Conservation (phyloP, 1,140 invertebrate species). For the Megathymus violae region DNA sequence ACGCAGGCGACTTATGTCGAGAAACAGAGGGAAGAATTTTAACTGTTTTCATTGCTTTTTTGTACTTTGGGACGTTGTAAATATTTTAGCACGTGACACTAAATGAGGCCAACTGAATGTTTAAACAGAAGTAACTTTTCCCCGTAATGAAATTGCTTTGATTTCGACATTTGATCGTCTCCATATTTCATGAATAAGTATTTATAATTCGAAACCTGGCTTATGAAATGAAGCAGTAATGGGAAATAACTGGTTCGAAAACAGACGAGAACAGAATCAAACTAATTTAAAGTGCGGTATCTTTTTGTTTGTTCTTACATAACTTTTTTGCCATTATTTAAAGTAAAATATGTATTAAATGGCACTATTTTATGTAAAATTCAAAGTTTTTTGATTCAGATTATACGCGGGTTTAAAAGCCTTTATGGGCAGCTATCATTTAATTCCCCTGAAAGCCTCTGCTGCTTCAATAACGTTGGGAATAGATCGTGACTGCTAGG, state of each 20-base stretch:
- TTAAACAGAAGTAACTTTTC: constrained; percentile 4
- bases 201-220: no score
- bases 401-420: constrained; percentile 14
- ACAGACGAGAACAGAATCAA: no score
- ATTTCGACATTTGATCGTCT: neutral
- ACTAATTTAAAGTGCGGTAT: no score
- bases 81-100: constrained; percentile 15
- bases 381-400: constrained; percentile 5
- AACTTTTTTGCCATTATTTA: no score
- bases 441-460: constrained; percentile 28
- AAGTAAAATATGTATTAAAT: no score
- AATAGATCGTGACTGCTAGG: constrained; percentile 1
- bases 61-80: constrained; percentile 8
- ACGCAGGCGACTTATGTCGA: constrained; percentile 35
- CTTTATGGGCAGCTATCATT: constrained; percentile 21
- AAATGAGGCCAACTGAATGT: constrained; percentile 10
- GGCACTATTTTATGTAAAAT: neutral
- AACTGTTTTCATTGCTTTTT: constrained; percentile 29
- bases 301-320: no score
- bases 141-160: constrained; percentile 4
- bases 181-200: no score
- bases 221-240: no score
- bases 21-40: constrained; percentile 33
- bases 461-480: constrained; percentile 12
- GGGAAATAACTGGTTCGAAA: no score